Base-by-base conservation (phyloP, 2,888 invertebrate species). In the Chalcosyrphus nemorum region DNA sequence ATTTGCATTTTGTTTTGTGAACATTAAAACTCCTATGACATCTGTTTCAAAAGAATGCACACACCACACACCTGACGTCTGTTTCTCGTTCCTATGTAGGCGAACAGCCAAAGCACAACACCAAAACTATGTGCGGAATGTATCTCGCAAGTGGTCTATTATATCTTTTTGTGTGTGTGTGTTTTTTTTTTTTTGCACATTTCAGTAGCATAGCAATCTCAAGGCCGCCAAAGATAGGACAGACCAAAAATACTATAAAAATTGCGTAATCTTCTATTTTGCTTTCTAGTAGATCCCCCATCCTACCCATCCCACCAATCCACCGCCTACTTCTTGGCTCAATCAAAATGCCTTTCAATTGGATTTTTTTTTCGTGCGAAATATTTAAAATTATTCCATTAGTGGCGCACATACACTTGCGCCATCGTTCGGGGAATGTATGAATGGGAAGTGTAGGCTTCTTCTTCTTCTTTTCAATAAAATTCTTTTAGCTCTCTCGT, bases 31-130 rank as follows among this genome's bases (percentile, higher is more conserved):
- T 41, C 24, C 21, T 6, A 63, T 72, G 63, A 63, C 52, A 72
- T 61, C 38, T 43, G 21, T 54, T 61, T 7, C 41, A 15, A 54
- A 71, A 27, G 59, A 72, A 52, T 61, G 59, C 59, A 61, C 38
- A 61, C 50, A 72, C 41, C 52, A 50, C 59, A 61, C 38, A 61
- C 50, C 61, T 61, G 50, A 71, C 29, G 57, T 35, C 47, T 24
- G 32, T 15, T 19, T 66, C 9, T 6, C 15, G 9, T 43, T 2
- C 5, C 15, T 38, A 72, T 50, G 50, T 50, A 50, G 59, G 27
- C 61, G 61, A 27, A 0, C 29, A 24, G 29, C 27, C n/a, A n/a
- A n/a, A n/a, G n/a, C n/a, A n/a, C n/a, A n/a, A n/a, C n/a, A n/a
- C n/a, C n/a, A n/a, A n/a, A 61, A 41, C 27, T 61, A 72, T 61